Base-by-base conservation (phyloP, 1,140 invertebrate genomes). In the Dinoponera quadriceps region DNA sequence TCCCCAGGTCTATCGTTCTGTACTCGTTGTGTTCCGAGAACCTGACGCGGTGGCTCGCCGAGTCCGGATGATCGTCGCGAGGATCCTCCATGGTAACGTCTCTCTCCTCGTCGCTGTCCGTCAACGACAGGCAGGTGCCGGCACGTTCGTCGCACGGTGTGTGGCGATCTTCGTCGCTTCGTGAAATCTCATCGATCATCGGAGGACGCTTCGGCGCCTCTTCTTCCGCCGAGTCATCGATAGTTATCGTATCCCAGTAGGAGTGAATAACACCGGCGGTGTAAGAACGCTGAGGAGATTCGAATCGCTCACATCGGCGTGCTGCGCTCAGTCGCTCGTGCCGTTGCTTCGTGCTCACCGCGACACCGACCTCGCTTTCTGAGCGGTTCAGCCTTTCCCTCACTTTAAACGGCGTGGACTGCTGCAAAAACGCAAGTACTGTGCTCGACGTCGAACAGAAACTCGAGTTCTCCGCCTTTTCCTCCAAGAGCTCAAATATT, bases 401-500 rank as follows among this genome's bases (percentile, higher is more conserved):
- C 65, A 91, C 85, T 94, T 92, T 94, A 89, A 93, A 91, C 85
- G 94, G 94, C 9, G 94, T 94, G 59, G 93, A 93, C 57, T 94
- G 94, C 91, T 93, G 94, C 88, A 96, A 89, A 84, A 96, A 95
- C 38, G 94, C 94, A 71, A 94, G 91, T 62, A 96, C 95, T 49
- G 96, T 95, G 74, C 96, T 96, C 74, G 96, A 97, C 27, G 96
- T 96, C 27, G 97, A 96, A 92, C 95, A 96, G 85, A 97, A 97
- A 92, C 96, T 97, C 63, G 96, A 96, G 92, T 96, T 95, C 49
- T 95, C 94, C 1, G 96, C 96, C 91, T 96, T 96, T 88, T 96
- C 95, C 92, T 97, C 97, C 72, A 97, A 92, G 1, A 96, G 87
- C 91, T 97, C 96, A 94, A 97, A 97, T 88, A 96, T 95, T 78